Evolutionary conservation across 2,797 vertebrate genomes (phyloP).

Genomic region (Sorex maritimensis): DNA sequence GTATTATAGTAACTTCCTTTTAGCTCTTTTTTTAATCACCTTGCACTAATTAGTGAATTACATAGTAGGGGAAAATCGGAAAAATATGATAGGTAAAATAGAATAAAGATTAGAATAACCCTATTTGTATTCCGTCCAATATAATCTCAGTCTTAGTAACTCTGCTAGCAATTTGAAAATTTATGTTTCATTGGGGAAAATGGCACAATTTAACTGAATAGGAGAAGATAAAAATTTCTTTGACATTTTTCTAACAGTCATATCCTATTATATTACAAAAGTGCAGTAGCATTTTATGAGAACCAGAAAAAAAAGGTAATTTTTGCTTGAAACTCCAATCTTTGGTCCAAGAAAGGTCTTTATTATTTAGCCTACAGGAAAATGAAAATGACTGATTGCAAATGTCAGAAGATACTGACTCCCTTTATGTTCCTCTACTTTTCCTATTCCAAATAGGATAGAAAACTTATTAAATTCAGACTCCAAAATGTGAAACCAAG

Average conservation of each 20-base stretch:
- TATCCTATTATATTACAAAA: slow-evolving; percentile 74
- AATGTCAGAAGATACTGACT: slow-evolving; percentile 61
- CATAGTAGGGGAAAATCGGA: neutral
- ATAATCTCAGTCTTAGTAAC: slow-evolving; percentile 2
- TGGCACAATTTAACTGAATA: slow-evolving; percentile 65
- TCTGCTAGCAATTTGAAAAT: slow-evolving; percentile 48
- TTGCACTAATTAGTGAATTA: neutral
- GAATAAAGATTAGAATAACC: slow-evolving; percentile 26
- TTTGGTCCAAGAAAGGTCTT: slow-evolving; percentile 68
- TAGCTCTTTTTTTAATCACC: slow-evolving; percentile 16
- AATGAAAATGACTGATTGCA: slow-evolving; percentile 70
- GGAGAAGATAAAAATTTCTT: slow-evolving; percentile 59
- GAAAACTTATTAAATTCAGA: slow-evolving; percentile 74
- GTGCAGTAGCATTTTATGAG: slow-evolving; percentile 63
- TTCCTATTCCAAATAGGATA: slow-evolving; percentile 46
- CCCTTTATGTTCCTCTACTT: slow-evolving; percentile 41
- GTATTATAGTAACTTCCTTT: neutral
- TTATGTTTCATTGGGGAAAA: slow-evolving; percentile 24
- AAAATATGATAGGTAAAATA: neutral
- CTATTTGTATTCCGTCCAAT: neutral
- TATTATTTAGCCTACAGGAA: slow-evolving; percentile 76
- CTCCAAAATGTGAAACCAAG: slow-evolving; percentile 53
- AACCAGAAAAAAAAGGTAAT: slow-evolving; percentile 57
- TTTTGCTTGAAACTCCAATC: slow-evolving; percentile 67
- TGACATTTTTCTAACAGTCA: slow-evolving; percentile 72